Evolutionary conservation across 1,140 invertebrate species (phyloP).

Genomic region (Pogonognathellus flavescens): DNA sequence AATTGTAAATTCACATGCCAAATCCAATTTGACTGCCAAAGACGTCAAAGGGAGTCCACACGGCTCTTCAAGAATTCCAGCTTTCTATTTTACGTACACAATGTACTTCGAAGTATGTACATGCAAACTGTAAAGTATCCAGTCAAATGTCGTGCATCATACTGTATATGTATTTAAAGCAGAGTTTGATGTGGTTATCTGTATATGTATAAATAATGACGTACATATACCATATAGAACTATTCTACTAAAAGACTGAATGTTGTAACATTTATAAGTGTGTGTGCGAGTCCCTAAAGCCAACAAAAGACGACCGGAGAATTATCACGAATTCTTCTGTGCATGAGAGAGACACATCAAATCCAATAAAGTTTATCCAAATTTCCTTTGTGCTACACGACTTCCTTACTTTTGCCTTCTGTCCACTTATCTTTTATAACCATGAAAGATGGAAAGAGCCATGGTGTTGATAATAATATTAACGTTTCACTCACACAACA

Average conservation of each 20-base stretch:
- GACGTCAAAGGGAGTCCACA: conserved; percentile 31
- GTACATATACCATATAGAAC: no score
- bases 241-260: no score
- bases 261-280: no score
- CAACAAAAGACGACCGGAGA: not conserved
- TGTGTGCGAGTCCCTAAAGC: no score
- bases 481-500: no score
- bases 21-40: conserved; percentile 36
- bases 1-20: conserved; percentile 43
- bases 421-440: not conserved
- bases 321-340: not conserved
- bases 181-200: no score
- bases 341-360: not conserved
- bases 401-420: not conserved
- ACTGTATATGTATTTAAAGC: no score
- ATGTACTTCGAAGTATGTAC: not conserved
- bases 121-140: not conserved
- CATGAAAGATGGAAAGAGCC: no score
- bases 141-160: no score
- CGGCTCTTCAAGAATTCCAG: not conserved
- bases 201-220: no score
- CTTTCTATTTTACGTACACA: not conserved
- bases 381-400: not conserved
- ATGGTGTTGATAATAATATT: no score
- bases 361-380: conserved; percentile 16